Evolutionary conservation across 2,113 vertebrate genomes (phyloP).

Genomic region (Crotalus tigris): DNA sequence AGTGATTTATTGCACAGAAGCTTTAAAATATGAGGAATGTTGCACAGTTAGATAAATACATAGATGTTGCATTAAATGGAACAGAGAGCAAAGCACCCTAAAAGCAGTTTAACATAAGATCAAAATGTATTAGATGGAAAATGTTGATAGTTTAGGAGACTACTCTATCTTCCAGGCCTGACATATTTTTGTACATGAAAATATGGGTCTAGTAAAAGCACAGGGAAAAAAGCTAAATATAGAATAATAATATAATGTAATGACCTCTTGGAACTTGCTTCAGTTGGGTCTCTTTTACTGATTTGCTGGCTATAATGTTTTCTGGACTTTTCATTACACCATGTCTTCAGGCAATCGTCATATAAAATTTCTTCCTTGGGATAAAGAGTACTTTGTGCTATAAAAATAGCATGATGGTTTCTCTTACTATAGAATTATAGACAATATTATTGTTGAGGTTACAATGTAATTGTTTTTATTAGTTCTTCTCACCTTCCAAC

Average conservation of each 20-base stretch:
- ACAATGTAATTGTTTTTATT: background rate
- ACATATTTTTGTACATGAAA: background rate
- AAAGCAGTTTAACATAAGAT: constrained; percentile 42
- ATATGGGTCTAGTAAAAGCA: background rate
- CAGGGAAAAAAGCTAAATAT: background rate
- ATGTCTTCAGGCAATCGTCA: background rate
- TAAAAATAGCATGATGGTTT: background rate
- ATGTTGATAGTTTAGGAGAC: constrained; percentile 27
- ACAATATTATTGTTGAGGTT: background rate
- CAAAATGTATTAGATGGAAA: constrained; percentile 52
- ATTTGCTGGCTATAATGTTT: background rate
- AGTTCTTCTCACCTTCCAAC: background rate
- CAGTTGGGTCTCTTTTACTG: background rate
- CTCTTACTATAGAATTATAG: background rate
- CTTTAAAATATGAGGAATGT: constrained; percentile 46
- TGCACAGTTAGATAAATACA: constrained; percentile 47
- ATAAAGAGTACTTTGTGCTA: background rate
- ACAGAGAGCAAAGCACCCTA: constrained; percentile 36
- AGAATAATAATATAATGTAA: background rate
- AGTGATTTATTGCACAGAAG: constrained; percentile 32
- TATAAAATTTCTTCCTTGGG: background rate
- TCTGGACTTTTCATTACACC: background rate
- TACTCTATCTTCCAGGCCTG: background rate
- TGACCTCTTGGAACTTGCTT: background rate
- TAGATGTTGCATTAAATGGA: constrained; percentile 48